Evolutionary conservation across 1,140 invertebrate genomes (phyloP).

Genomic region (Cardiocondyla obscurior): DNA sequence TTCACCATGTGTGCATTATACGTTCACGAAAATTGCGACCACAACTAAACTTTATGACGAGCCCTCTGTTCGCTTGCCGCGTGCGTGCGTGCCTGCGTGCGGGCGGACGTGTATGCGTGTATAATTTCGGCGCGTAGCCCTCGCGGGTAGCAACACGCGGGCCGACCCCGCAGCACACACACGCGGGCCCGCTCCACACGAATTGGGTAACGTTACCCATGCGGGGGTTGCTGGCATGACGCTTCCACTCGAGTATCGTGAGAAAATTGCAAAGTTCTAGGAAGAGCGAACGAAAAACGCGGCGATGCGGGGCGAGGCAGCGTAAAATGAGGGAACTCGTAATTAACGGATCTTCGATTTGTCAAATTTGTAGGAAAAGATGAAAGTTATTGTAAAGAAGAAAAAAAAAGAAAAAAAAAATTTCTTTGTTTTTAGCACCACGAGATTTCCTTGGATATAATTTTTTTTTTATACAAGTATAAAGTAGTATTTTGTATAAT

Average conservation of each 20-base stretch:
- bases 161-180: background rate
- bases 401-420: too few relatives aligned
- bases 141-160: background rate
- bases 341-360: background rate
- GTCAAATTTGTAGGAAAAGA: too few relatives aligned
- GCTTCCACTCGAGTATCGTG: conserved; percentile 49
- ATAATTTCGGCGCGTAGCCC: conserved; percentile 25
- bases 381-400: too few relatives aligned
- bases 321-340: background rate
- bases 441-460: too few relatives aligned
- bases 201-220: conserved; percentile 42
- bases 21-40: conserved; percentile 64
- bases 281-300: background rate
- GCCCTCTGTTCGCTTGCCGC: background rate
- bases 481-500: too few relatives aligned
- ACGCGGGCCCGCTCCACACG: background rate
- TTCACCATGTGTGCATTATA: conserved; percentile 7
- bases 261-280: conserved; percentile 47
- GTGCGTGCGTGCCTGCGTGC: conserved; percentile 5
- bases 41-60: conserved; percentile 32
- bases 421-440: too few relatives aligned
- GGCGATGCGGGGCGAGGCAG: background rate
- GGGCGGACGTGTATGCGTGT: background rate
- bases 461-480: too few relatives aligned
- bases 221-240: conserved; percentile 46